Percentiles rank a stretch among this genome's conserved stretches.
These are phyloP conservation scores for Phenganax marumi DNA, from an alignment of 92 coral and sea anemone species.

Conservation along the genomic window DNA sequence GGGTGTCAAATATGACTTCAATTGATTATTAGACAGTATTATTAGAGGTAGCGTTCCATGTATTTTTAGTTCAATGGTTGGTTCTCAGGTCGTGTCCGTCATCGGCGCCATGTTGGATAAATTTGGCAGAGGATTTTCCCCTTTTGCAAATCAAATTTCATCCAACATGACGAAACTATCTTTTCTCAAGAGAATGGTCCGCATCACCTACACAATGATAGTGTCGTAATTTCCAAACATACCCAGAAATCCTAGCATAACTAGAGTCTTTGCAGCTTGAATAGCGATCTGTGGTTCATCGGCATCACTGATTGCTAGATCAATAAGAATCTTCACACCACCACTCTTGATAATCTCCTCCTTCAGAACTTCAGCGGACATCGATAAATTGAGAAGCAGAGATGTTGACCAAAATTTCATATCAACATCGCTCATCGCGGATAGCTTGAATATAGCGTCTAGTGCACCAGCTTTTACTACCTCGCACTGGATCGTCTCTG, in stretches of 20 bases:
- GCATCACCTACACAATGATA: too few relatives aligned
- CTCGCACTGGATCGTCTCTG: slow-evolving; percentile 70
- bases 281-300: slow-evolving; percentile 78
- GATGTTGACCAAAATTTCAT: slow-evolving; percentile 95
- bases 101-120: too few relatives aligned
- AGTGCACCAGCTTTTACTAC: slow-evolving; percentile 78
- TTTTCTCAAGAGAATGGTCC: neutral
- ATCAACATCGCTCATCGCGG: slow-evolving; percentile 76
- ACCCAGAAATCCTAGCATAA: slow-evolving; percentile 97
- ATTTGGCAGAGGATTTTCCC: too few relatives aligned
- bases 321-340: slow-evolving; percentile 85
- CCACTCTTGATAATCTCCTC: slow-evolving; percentile 80
- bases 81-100: too few relatives aligned
- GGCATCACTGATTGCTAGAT: slow-evolving; percentile 87
- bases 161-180: neutral
- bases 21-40: too few relatives aligned
- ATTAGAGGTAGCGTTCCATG: too few relatives aligned
- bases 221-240: neutral
- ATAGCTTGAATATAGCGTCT: slow-evolving; percentile 71
- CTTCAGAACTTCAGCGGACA: slow-evolving; percentile 85
- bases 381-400: slow-evolving; percentile 80
- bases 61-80: too few relatives aligned
- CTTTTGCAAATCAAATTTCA: too few relatives aligned
- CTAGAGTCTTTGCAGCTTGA: slow-evolving; percentile 94
- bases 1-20: too few relatives aligned